Evolutionary conservation across 2,113 vertebrate genomes (phyloP).

Genomic region (Siniperca chuatsi): DNA sequence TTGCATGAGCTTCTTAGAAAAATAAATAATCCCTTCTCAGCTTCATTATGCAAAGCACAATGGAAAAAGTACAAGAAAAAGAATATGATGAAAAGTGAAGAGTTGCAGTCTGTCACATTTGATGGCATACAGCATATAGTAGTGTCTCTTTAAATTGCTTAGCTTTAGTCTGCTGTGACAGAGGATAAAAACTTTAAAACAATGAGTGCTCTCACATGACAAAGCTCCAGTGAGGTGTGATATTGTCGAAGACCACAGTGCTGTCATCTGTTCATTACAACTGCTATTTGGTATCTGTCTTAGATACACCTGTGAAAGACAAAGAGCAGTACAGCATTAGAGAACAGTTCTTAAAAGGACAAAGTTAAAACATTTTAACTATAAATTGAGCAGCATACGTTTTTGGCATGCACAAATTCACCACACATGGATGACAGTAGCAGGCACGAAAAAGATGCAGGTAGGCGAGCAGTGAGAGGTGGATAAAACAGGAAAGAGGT

Average conservation of each 20-base stretch:
- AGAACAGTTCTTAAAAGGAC: background rate
- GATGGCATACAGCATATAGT: slow-evolving; percentile 19
- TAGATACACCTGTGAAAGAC: slow-evolving; percentile 64
- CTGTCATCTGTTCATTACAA: slow-evolving; percentile 44
- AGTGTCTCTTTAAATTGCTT: slow-evolving; percentile 18
- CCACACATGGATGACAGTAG: slow-evolving; percentile 35
- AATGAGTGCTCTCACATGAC: background rate
- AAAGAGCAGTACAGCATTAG: slow-evolving; percentile 31
- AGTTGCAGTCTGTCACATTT: slow-evolving; percentile 19
- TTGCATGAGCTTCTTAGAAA: slow-evolving; percentile 28
- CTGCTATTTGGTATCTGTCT: slow-evolving; percentile 61
- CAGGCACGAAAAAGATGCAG: slow-evolving; percentile 55
- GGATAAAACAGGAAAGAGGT: slow-evolving; percentile 35
- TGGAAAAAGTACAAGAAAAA: slow-evolving; percentile 33
- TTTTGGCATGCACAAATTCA: slow-evolving; percentile 36
- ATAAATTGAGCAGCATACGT: background rate
- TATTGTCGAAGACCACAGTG: slow-evolving; percentile 47
- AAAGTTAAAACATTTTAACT: background rate
- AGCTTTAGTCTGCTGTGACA: slow-evolving; percentile 37
- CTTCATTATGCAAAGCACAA: slow-evolving; percentile 45
- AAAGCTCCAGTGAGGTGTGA: slow-evolving; percentile 35
- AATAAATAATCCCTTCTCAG: slow-evolving; percentile 65
- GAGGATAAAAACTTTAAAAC: slow-evolving; percentile 11
- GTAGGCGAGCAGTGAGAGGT: slow-evolving; percentile 53
- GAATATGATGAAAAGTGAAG: slow-evolving; percentile 16